Base-by-base conservation (phyloP, 2,888 invertebrate genomes). In the Apeira syringaria region DNA sequence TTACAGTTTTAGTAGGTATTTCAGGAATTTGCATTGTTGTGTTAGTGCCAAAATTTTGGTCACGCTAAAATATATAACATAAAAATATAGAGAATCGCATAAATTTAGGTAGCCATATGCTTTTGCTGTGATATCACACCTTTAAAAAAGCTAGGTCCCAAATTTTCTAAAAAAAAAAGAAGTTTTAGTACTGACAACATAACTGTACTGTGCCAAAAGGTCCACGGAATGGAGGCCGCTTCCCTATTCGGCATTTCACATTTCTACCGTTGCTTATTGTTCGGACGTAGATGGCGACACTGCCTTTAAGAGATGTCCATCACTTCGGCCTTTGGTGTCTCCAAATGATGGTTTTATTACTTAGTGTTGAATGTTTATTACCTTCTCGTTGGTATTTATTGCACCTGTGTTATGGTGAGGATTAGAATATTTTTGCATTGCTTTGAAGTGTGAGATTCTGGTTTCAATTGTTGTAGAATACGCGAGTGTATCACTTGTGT, bases 161-260 rank as follows among this genome's bases (percentile, higher is more conserved):
- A n/a, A n/a, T n/a, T n/a, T n/a, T n/a, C n/a, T n/a, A n/a, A n/a
- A n/a, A n/a, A n/a, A n/a, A n/a, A n/a, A n/a, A 31, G 5, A 35
- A 42, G 4, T 12, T 31, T 31, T 3, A 1, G 3, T 36, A 36
- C 42, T 42, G 42, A 13, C 17, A 20, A 26, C 13, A 11, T 11
- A 5, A 28, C 11, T 18, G 10, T n/a, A 30, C 12, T 20, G 20
- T 22, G 5, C 3, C 20, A 2, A 37, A 37, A 32, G 17, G 13
- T 20, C 31, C 25, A 29, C 5, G 29, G 44, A 17, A 44, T 35
- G 45, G 39, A 26, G 30, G 39, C 17, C 29, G 29, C 18, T 64
- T 69, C 68, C 68, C 56, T 55, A 60, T 65, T 68, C 51, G 70
- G 62, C 54, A 38, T 53, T 56, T 60, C 55, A 53, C 59, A 61